Percentiles rank a stretch among this genome's conserved stretches.
phyloP scores from a whole-genome alignment of 2,888 invertebrate genomes.

The Nemapogon koenigi region DNA sequence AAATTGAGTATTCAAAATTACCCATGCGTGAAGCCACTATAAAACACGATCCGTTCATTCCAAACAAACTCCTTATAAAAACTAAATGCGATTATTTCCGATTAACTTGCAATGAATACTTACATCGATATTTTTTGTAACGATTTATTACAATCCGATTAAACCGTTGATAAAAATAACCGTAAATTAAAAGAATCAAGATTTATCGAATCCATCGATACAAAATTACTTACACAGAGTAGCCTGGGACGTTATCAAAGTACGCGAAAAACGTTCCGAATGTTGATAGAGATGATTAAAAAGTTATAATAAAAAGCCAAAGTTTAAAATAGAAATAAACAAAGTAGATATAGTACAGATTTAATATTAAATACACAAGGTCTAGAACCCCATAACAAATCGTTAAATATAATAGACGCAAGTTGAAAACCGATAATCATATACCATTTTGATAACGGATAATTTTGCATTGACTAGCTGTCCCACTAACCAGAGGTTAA shows the following conservation, averaged over 20 bases:
- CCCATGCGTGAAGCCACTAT: slow-evolving; percentile 8
- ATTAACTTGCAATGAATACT: slow-evolving; percentile 40
- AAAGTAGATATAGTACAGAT: no score
- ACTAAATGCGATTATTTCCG: slow-evolving; percentile 31
- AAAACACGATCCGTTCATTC: slow-evolving; percentile 11
- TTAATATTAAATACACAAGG: no score
- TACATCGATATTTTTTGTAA: slow-evolving; percentile 33
- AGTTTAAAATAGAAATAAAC: no score
- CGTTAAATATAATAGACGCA: no score
- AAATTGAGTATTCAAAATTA: slow-evolving; percentile 8
- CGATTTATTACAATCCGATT: slow-evolving; percentile 45
- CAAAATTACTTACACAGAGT: no score
- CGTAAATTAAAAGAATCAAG: slow-evolving; percentile 38
- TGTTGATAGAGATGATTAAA: no score
- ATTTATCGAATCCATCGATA: slow-evolving; percentile 39
- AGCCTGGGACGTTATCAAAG: no score
- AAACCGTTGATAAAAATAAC: slow-evolving; percentile 30
- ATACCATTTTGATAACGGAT: background rate
- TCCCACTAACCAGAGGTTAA: slow-evolving; percentile 22
- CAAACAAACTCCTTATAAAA: slow-evolving; percentile 13
- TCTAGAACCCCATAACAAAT: no score
- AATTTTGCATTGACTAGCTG: slow-evolving; percentile 1
- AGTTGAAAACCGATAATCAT: no score
- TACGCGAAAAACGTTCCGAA: no score
- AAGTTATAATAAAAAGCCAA: no score